Evolutionary conservation across 2,888 invertebrate species (phyloP).

Genomic region (Hypomecis atomaria): DNA sequence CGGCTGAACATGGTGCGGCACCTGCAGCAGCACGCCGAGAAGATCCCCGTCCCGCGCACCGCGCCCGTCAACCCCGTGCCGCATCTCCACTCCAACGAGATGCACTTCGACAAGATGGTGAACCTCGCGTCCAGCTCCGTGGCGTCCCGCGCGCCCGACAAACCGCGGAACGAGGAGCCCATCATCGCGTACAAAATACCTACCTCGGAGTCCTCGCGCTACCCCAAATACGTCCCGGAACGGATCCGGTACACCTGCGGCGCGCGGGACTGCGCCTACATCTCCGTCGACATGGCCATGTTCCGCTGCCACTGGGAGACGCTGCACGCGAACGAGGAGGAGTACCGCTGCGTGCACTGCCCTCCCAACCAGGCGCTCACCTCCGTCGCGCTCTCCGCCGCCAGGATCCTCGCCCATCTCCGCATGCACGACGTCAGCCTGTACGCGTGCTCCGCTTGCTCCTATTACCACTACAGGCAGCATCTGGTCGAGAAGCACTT

Average conservation of each 20-base stretch:
- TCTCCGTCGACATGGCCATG: constrained; percentile 89
- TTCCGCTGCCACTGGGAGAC: constrained; percentile 89
- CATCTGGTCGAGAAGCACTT: constrained; percentile 81
- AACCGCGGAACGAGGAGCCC: constrained; percentile 41
- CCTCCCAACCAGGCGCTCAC: constrained; percentile 80
- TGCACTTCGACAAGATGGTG: constrained; percentile 93
- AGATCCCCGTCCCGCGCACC: constrained; percentile 86
- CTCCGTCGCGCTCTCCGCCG: constrained; percentile 76
- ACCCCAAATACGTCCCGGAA: constrained; percentile 82
- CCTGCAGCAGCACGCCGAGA: constrained; percentile 87
- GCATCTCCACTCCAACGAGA: constrained; percentile 90
- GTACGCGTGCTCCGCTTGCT: constrained; percentile 89
- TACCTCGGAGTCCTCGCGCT: constrained; percentile 55
- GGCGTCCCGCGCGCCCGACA: constrained; percentile 51
- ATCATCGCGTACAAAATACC: constrained; percentile 40
- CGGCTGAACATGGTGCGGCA: constrained; percentile 89
- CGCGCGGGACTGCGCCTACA: constrained; percentile 87
- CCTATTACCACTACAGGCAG: constrained; percentile 86
- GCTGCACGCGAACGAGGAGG: constrained; percentile 85
- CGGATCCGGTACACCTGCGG: constrained; percentile 89
- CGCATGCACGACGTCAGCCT: constrained; percentile 90
- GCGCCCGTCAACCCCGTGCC: constrained; percentile 93
- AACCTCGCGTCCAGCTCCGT: constrained; percentile 87
- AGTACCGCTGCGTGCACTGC: constrained; percentile 90
- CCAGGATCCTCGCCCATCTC: constrained; percentile 89